phyloP scores from a whole-genome alignment of 1,140 invertebrate species.

The Chrysopa pallens region DNA sequence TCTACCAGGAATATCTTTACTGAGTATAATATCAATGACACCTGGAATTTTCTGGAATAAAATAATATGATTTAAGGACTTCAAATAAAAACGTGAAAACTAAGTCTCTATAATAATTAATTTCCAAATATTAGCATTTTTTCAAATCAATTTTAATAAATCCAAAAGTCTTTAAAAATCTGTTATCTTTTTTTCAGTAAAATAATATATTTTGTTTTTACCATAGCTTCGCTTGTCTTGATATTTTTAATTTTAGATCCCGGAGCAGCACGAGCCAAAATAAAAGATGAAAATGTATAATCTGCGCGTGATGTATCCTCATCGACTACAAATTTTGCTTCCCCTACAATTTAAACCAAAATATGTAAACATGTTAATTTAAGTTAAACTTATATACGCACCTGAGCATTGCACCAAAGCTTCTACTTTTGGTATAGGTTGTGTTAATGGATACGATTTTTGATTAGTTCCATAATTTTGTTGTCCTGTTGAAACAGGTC shows the following conservation, averaged over 20 bases:
- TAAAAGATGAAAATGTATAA: constrained; percentile 49
- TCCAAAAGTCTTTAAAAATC: too few relatives aligned
- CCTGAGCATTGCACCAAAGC: constrained; percentile 40
- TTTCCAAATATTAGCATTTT: too few relatives aligned
- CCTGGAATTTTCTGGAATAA: constrained; percentile 36
- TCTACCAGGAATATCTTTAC: constrained; percentile 50
- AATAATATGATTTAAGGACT: constrained; percentile 11
- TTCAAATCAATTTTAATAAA: too few relatives aligned
- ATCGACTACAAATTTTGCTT: constrained; percentile 48
- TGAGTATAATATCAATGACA: constrained; percentile 42
- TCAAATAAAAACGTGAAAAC: neutral
- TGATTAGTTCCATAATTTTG: constrained; percentile 48
- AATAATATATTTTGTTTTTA: too few relatives aligned
- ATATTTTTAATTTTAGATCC: constrained; percentile 31
- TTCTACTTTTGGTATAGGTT: constrained; percentile 55
- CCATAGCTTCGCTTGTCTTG: constrained; percentile 33
- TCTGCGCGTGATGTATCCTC: constrained; percentile 24
- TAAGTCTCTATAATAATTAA: too few relatives aligned
- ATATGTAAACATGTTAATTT: neutral
- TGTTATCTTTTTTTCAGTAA: too few relatives aligned
- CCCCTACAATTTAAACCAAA: constrained; percentile 23
- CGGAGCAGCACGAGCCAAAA: constrained; percentile 29
- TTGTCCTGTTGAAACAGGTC: constrained; percentile 42
- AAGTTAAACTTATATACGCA: neutral
- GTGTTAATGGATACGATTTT: constrained; percentile 46